A percentile compares a stretch with the other conserved stretches of the same genome.
These are phyloP conservation scores for Corbicula japonica DNA, from an alignment of 2,888 invertebrate genomes.

Conservation along the genomic window DNA sequence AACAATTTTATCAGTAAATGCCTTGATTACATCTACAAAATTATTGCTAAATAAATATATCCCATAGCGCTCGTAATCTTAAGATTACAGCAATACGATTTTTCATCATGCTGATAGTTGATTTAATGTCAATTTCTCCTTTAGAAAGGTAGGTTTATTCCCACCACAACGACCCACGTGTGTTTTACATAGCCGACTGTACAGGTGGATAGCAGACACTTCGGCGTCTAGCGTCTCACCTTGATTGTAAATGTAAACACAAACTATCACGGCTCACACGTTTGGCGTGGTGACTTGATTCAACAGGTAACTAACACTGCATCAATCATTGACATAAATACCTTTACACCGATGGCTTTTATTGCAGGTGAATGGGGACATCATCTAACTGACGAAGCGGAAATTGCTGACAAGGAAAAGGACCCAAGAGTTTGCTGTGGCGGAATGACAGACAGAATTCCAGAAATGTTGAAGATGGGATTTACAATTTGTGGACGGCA, in stretches of 20 bases:
- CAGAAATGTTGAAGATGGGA: background rate
- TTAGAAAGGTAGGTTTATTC: conserved; percentile 34
- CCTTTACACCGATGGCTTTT: conserved; percentile 43
- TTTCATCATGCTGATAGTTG: conserved; percentile 23
- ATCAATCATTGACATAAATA: conserved; percentile 59
- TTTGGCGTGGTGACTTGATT: conserved; percentile 43
- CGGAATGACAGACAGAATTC: too few relatives aligned
- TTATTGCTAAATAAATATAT: conserved; percentile 32
- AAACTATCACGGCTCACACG: conserved; percentile 58
- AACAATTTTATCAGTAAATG: conserved; percentile 8
- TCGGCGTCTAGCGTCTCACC: conserved; percentile 65
- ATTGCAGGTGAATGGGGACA: conserved; percentile 34
- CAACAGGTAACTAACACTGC: conserved; percentile 47
- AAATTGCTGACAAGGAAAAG: conserved; percentile 30
- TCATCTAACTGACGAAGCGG: conserved; percentile 16
- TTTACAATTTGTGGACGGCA: background rate
- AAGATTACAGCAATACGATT: conserved; percentile 24
- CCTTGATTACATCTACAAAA: conserved; percentile 23
- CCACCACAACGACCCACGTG: conserved; percentile 47
- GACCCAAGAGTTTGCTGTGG: too few relatives aligned
- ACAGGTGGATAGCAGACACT: conserved; percentile 70
- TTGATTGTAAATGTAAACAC: conserved; percentile 61
- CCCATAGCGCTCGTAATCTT: conserved; percentile 28
- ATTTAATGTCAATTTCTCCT: conserved; percentile 30
- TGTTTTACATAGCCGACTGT: conserved; percentile 24